Conservation (phyloP, 2,888 invertebrate species). For the Helobdella robusta region DNA sequence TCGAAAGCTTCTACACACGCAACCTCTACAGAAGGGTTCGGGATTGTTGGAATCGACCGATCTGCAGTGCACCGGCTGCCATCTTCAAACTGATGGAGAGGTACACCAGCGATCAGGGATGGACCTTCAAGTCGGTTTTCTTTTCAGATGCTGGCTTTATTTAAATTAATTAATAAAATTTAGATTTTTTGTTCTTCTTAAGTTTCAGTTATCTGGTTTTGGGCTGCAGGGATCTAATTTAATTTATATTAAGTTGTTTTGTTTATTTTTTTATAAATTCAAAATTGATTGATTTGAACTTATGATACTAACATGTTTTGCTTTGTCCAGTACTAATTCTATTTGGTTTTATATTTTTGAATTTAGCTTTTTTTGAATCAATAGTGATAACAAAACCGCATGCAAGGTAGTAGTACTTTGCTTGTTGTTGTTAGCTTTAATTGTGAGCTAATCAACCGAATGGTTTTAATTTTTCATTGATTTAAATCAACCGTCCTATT, state of each 20-base stretch:
- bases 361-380: too few species aligned
- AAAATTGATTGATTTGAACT: not conserved
- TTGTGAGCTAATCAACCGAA: too few species aligned
- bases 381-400: too few species aligned
- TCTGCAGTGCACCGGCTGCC: conserved; percentile 84
- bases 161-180: not conserved
- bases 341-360: too few species aligned
- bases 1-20: conserved; percentile 63
- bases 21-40: conserved; percentile 84
- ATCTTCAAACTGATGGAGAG: conserved; percentile 75
- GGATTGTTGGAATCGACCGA: conserved; percentile 90
- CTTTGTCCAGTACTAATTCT: too few species aligned
- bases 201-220: too few species aligned
- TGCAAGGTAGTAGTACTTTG: too few species aligned
- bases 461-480: too few species aligned
- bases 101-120: conserved; percentile 73
- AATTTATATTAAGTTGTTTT: not conserved
- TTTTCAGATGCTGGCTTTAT: not conserved
- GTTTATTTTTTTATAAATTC: not conserved
- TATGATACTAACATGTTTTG: too few species aligned
- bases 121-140: conserved; percentile 72
- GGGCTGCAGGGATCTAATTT: too few species aligned
- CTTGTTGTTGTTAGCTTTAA: too few species aligned
- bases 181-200: not conserved
- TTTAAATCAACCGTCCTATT: too few species aligned